These are phyloP conservation scores for Phoebastria nigripes DNA, from an alignment of 2,797 vertebrate species.

Conservation along the genomic window DNA sequence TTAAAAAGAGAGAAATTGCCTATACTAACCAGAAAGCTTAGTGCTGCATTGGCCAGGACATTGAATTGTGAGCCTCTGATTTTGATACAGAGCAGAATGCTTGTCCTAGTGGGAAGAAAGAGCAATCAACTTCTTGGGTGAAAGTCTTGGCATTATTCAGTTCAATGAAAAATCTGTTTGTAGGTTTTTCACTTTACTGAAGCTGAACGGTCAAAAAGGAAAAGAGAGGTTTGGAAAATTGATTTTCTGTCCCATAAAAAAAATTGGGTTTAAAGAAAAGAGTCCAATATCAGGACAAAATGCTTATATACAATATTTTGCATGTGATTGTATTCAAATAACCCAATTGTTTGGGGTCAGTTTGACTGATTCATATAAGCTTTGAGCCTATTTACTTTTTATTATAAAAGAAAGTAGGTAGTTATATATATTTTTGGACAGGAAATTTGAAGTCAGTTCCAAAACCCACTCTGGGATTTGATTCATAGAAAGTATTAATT, in stretches of 20 bases:
- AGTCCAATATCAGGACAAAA: neutral
- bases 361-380: neutral
- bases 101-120: neutral
- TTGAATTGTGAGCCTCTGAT: neutral
- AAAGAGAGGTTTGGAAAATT: neutral
- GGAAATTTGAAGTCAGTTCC: neutral
- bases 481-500: neutral
- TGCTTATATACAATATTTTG: neutral
- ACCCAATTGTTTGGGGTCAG: accelerated
- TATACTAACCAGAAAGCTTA: neutral
- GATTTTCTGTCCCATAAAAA: neutral
- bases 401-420: neutral
- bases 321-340: neutral
- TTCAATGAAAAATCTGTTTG: neutral
- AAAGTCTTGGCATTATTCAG: neutral
- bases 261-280: neutral
- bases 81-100: neutral
- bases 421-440: neutral
- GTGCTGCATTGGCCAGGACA: neutral
- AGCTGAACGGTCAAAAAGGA: neutral
- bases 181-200: neutral
- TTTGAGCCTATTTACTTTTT: neutral
- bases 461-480: neutral
- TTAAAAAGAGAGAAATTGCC: neutral
- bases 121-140: neutral